Evolutionary conservation across 2,113 vertebrate genomes (phyloP), one percentile per base, ranked within the genome.

Genomic region (Apteryx owenii): DNA sequence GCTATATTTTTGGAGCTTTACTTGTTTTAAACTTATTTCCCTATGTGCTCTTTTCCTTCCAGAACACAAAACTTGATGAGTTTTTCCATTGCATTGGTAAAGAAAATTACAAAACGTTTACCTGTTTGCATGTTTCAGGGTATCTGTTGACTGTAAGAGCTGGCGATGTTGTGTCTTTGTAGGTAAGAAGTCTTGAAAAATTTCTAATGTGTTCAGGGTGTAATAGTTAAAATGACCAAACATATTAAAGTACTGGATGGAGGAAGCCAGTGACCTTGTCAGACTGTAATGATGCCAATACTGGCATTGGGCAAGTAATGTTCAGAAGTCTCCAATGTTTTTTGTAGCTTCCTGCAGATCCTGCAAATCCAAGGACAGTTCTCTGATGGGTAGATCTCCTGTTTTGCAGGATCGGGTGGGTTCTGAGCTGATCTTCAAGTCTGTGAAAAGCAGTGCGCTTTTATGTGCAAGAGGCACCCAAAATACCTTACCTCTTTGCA

Each of bases 41-140:
- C 65, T 8, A 0, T 21, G 0, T 17, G 1, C 0, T 2, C 33
- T 81, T 78, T 58, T 69, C 14, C 46, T 56, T 50, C 16, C 1
- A 11, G 72, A 75, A 8, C 18, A 2, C 40, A n/a, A 69, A 26
- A 20, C 6, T 0, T 8, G 18, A 1, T 53, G 7, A 46, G 4
- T 60, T 79, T 76, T 64, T 8, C 38, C 33, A 56, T 46, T 6
- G 25, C 1, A 2, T 5, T 3, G 29, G 23, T 68, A 36, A 1
- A 44, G 46, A 66, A 26, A 7, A 6, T 3, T 10, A 6, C 38
- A 10, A 20, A 17, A 1, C 0, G 5, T 7, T 10, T 62, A 17
- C 7, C 0, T 19, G 11, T 42, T n/a, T 36, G 38, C 4, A 0
- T 3, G 21, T 50, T 21, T 21, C 12, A 21, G 48, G 9, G 36